A percentile compares a stretch with the other conserved stretches of the same genome.
These are phyloP conservation scores for Hyla sarda DNA, from an alignment of 2,113 vertebrate species.

Conservation along the genomic window DNA sequence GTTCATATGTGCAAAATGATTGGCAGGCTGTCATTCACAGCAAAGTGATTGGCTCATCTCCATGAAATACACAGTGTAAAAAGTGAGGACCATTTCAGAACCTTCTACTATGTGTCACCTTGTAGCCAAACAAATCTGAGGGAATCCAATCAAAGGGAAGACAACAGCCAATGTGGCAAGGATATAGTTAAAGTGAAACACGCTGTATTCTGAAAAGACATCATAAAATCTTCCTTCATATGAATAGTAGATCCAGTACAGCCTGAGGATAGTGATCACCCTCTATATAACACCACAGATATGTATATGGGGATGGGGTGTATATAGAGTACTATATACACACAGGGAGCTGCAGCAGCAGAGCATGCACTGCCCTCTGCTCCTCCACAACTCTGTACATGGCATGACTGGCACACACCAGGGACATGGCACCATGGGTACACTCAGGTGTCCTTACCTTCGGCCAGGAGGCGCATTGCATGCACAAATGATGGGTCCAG, in stretches of 20 bases:
- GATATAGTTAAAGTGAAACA: not conserved
- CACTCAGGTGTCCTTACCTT: conserved; percentile 79
- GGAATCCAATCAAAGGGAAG: not conserved
- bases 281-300: too few relatives aligned
- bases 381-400: not conserved
- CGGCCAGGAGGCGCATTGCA: conserved; percentile 88
- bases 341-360: not conserved
- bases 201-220: not conserved
- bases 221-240: not conserved
- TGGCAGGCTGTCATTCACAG: not conserved
- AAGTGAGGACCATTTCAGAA: not conserved
- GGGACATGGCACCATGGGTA: not conserved
- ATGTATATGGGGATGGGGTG: not conserved
- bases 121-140: not conserved
- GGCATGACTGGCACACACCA: not conserved
- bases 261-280: not conserved
- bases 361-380: not conserved
- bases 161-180: not conserved
- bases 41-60: not conserved
- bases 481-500: conserved; percentile 91
- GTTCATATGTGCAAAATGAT: not conserved
- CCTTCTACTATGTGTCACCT: not conserved
- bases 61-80: not conserved
- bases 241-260: not conserved
- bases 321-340: not conserved